phyloP scores from a whole-genome alignment of 2,113 vertebrate genomes.

The Oriolus oriolus region DNA sequence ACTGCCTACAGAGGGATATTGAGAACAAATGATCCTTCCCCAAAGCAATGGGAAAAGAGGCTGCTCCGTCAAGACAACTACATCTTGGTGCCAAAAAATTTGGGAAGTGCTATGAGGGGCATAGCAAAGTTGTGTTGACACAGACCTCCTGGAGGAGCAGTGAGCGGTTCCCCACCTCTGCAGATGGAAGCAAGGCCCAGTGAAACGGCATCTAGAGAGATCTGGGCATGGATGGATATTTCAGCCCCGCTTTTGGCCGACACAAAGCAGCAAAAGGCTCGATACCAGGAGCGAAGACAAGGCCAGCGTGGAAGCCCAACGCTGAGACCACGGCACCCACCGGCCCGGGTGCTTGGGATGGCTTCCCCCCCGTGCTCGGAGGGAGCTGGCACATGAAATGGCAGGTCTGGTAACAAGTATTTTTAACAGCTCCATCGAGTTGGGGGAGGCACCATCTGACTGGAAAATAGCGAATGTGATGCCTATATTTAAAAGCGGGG shows the following conservation, averaged over 20 bases:
- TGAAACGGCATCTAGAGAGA: neutral
- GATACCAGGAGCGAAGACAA: fast-evolving
- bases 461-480: slow-evolving; percentile 12
- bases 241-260: neutral
- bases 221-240: neutral
- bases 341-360: neutral
- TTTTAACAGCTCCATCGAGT: slow-evolving; percentile 56
- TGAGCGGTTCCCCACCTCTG: neutral
- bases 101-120: neutral
- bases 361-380: neutral
- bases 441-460: slow-evolving; percentile 68
- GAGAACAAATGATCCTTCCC: neutral
- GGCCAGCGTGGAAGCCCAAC: fast-evolving
- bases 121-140: neutral
- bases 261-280: neutral
- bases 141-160: neutral
- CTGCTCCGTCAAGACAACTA: neutral
- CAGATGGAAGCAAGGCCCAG: neutral
- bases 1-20: neutral
- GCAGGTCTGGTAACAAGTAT: slow-evolving; percentile 61
- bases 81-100: neutral
- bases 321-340: fast-evolving
- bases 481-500: slow-evolving; percentile 59
- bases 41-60: neutral
- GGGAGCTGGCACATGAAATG: slow-evolving; percentile 52